Evolutionary conservation across 1,140 invertebrate genomes (phyloP), one percentile per base, ranked within the genome.

Genomic region (Littorina saxatilis): DNA sequence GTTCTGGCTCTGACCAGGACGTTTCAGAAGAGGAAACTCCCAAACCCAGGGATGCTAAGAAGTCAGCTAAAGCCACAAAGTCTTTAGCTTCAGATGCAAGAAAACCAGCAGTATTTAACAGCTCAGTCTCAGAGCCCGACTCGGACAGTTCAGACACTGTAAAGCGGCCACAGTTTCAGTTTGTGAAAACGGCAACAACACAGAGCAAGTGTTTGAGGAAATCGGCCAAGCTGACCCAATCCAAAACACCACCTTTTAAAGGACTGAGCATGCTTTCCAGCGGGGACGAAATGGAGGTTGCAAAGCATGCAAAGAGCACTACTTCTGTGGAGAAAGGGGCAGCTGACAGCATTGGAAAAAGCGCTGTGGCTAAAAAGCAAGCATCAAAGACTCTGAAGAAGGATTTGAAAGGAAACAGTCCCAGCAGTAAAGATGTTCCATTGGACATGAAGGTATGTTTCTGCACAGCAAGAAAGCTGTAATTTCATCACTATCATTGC

Each of bases 191-290:
- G 1, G 7, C 35, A 5, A 72, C 20, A 1, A 15, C 43, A 20
- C 27, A 72, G 17, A 20, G 68, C 35, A 72, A 23, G 17, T 20
- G 5, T 5, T 66, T 66, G 61, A 66, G 32, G 61, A 66, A 66
- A 32, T 66, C 61, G 27, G 29, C 61, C 2, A 66, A 66, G 32
- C n/a, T 66, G 61, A 66, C 13, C 68, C 17, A 23, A 72, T 2
- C 11, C 9, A 81, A 63, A 74, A 75, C 61, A n/a, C 80, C 80
- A 37, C 70, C 75, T 27, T 82, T 82, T n/a, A 77, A 40, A 43
- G 79, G 79, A 32, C 39, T 81, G 13, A 23, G 50, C 23, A 74
- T 81, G 79, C 40, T 81, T 9, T 73, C 68, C 17, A 61, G 20
- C 37, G 39, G 58, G 61, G 32, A 58, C 15, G 68, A 72, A 72